These are phyloP conservation scores for Drosophila recens DNA, from an alignment of 2,888 invertebrate species.

Conservation along the genomic window DNA sequence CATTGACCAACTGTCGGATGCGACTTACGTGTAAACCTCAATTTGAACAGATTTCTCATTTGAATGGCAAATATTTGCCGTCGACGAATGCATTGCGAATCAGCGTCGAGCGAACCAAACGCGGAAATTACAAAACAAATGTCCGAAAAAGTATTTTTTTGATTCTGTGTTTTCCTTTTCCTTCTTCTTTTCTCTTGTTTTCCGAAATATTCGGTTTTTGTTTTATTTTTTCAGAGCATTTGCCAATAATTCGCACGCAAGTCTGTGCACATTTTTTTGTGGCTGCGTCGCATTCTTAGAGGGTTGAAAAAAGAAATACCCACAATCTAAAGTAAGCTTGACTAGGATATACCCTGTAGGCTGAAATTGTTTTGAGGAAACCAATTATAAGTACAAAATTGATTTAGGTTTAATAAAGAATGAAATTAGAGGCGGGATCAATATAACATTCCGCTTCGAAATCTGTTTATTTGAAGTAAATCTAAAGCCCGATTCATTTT, in stretches of 20 bases:
- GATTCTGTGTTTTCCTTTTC: slow-evolving; percentile 9
- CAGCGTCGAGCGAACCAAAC: slow-evolving; percentile 25
- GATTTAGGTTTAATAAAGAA: no score
- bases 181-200: not conserved
- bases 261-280: slow-evolving; percentile 81
- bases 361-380: no score
- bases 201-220: slow-evolving; percentile 33
- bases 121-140: slow-evolving; percentile 76
- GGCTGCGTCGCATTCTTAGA: slow-evolving; percentile 19
- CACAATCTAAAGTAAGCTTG: not conserved
- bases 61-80: slow-evolving; percentile 78
- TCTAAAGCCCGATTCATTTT: no score
- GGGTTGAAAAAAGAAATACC: slow-evolving; percentile 47
- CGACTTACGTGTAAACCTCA: slow-evolving; percentile 25
- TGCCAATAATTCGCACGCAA: slow-evolving; percentile 81
- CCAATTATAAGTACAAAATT: no score
- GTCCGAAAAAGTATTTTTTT: slow-evolving; percentile 66
- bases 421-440: no score
- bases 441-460: no score
- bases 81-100: slow-evolving; percentile 59
- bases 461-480: no score
- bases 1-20: slow-evolving; percentile 69
- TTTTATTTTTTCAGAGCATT: slow-evolving; percentile 75
- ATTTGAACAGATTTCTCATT: slow-evolving; percentile 77
- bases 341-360: slow-evolving; percentile 31